Base-by-base conservation (phyloP, 2,888 invertebrate genomes). In the Eupithecia dodoneata region DNA sequence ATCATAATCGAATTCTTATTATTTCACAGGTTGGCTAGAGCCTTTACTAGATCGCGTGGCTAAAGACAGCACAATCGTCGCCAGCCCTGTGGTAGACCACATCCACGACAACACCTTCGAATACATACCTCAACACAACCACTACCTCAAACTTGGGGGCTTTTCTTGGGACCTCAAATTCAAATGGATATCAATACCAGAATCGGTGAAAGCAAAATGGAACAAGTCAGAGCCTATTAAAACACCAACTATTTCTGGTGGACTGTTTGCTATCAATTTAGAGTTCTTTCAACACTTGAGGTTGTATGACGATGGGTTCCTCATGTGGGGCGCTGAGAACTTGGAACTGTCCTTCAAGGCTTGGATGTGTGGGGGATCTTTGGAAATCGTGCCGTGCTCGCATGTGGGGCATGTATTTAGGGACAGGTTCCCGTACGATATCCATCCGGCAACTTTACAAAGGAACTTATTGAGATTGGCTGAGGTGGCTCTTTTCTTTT, bases 261-360 rank as follows among this genome's bases (percentile, higher is more conserved):
- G 99, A 0, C 94, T 99, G 15, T 99, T 99, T 91, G 97, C 99
- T 75, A 99, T 99, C 85, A 97, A 98, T 91, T 97, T 96, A 85
- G 92, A 96, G 78, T 99, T 98, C 93, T 99, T 99, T 90, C 97
- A 98, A 88, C 49, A 44, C n/a, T 44, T 78, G 55, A 99, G 99
- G 63, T 98, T 98, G 66, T 99, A 99, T 92, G 99, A 99, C 92
- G 97, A 98, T 55, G 99, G 98, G 13, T 99, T 99, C 94, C 99
- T 99, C 90, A 99, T 99, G 85, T 99, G 99, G 99, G 99, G 99
- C 74, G 99, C 99, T 66, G 99, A 99, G 91, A 99, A 99, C 93
- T 95, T 99, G 81, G 99, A 99, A 92, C 93, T 99, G 63, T 99
- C 99, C 2, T 99, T 99, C 93, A 99, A 99, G 96, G 97, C 98